Evolutionary conservation across 2,888 invertebrate species (phyloP), one percentile per base, ranked within the genome.

Genomic region (Asteroscopus sphinx): DNA sequence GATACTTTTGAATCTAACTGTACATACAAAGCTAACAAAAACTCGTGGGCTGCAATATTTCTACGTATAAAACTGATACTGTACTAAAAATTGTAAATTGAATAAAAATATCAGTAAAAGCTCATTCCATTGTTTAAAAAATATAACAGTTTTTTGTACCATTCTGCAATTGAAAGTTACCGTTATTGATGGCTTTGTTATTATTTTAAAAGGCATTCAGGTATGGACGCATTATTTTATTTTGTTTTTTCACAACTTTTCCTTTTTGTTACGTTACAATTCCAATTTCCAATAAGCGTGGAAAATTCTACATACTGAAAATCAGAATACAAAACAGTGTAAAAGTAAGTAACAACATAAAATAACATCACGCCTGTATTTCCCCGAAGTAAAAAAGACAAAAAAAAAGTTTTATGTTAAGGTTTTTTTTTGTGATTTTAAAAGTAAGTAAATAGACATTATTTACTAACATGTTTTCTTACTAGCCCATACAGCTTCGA

Each of bases 91-190:
- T 12, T 9, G 11, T 16, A 44, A 54, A 47, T 46, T 55, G 41
- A 59, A 73, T 51, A 44, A 49, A 46, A 56, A 68, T 69, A 73
- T 46, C 46, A 39, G 41, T 21, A 36, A 53, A 65, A 52, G 37
- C 42, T 59, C 42, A 55, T 51, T 61, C 49, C 45, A 57, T 74
- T 70, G 70, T 71, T 60, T 37, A 48, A 49, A 57, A 56, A 37
- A 48, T 42, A 45, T 40, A 51, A 73, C 39, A 8, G 33, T 36
- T 51, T 59, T 57, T 30, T 44, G 55, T 30, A 32, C 32, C 44
- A 51, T 48, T 65, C 30, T 51, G n/a, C 28, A 62, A 53, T 61
- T 71, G 49, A 51, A 56, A 66, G 28, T 54, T 49, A 36, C 53
- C 9, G 21, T 32, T 55, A 42, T 45, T 52, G 46, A 52, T 45